phyloP scores from a whole-genome alignment of 1,140 invertebrate genomes.

The Megalonaias nervosa region DNA sequence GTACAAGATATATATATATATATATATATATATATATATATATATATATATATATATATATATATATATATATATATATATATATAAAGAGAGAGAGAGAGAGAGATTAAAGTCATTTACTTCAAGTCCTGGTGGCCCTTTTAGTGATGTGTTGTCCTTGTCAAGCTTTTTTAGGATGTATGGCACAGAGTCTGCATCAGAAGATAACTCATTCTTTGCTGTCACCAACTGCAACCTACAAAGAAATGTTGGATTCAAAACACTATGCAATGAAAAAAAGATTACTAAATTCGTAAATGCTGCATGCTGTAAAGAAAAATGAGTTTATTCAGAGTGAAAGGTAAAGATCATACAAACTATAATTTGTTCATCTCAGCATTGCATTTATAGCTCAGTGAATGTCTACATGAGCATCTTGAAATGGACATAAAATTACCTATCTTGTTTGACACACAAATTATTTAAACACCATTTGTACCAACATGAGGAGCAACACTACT shows the following conservation, averaged over 20 bases:
- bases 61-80: not conserved
- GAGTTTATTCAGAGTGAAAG: too few relatives aligned
- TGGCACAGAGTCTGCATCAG: conserved; percentile 52
- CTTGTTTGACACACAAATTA: too few relatives aligned
- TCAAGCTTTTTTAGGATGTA: conserved; percentile 66
- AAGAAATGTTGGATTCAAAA: not conserved
- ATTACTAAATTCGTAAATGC: not conserved
- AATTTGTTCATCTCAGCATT: too few relatives aligned
- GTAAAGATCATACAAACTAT: too few relatives aligned
- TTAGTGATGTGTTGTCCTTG: conserved; percentile 56
- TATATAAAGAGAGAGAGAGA: not conserved
- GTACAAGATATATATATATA: not conserved
- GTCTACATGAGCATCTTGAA: too few relatives aligned
- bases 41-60: not conserved
- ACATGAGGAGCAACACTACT: too few relatives aligned
- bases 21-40: not conserved
- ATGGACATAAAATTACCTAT: too few relatives aligned
- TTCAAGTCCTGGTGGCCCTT: conserved; percentile 66
- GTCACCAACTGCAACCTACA: conserved; percentile 60
- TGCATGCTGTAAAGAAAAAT: not conserved
- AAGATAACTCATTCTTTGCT: conserved; percentile 57
- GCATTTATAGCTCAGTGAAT: too few relatives aligned
- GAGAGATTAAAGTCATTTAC: conserved; percentile 32
- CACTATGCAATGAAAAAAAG: not conserved
- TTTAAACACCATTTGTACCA: too few relatives aligned